Evolutionary conservation across 2,888 invertebrate species (phyloP).

Genomic region (Myopa tessellatipennis): DNA sequence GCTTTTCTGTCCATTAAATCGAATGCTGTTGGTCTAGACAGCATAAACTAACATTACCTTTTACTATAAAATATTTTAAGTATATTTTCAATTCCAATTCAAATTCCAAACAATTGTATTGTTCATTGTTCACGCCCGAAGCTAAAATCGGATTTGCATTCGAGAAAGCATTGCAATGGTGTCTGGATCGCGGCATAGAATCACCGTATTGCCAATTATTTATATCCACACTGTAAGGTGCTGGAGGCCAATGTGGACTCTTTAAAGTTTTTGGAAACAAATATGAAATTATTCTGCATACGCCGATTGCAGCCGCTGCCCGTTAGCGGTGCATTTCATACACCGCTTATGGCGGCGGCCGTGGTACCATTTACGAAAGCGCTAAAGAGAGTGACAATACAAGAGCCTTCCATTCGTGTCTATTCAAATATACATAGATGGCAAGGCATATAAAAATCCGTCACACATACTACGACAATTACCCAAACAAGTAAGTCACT

Average conservation of each 20-base stretch:
- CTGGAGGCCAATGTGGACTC: constrained; percentile 85
- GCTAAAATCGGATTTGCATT: constrained; percentile 76
- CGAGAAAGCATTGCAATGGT: constrained; percentile 77
- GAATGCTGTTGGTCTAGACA: too few relatives aligned
- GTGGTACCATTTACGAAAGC: constrained; percentile 74
- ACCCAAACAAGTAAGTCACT: constrained; percentile 71
- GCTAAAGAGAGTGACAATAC: constrained; percentile 72
- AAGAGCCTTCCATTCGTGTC: constrained; percentile 76
- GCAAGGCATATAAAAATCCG: constrained; percentile 71
- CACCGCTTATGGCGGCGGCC: constrained; percentile 81
- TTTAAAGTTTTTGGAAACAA: constrained; percentile 77
- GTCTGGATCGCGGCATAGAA: constrained; percentile 73
- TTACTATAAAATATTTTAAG: too few relatives aligned
- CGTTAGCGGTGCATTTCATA: constrained; percentile 91
- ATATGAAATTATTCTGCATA: constrained; percentile 74
- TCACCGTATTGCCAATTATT: constrained; percentile 81
- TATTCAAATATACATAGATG: constrained; percentile 82
- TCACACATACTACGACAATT: constrained; percentile 72
- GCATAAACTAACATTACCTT: too few relatives aligned
- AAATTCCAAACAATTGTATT: too few relatives aligned
- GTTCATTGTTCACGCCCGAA: constrained; percentile 77
- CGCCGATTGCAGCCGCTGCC: constrained; percentile 75
- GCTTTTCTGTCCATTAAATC: too few relatives aligned
- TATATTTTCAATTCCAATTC: too few relatives aligned
- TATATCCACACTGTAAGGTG: constrained; percentile 89